Base-by-base conservation (phyloP, 2,797 vertebrate species). In the Atherinosoma microstoma region DNA sequence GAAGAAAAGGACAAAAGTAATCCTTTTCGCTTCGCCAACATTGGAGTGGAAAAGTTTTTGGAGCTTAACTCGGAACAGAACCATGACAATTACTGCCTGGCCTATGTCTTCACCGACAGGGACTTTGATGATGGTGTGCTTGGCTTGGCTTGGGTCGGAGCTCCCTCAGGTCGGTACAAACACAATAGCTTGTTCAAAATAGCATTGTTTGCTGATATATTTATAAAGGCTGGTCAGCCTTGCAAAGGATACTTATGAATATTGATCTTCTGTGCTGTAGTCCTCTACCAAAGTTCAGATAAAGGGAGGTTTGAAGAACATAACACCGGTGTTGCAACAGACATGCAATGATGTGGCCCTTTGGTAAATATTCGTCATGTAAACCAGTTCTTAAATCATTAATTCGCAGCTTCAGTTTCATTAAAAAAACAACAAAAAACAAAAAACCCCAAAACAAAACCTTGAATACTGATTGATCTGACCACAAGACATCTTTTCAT, bases 41-140 rank as follows among this genome's bases (percentile, higher is more conserved):
- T 99, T 27, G 98, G 98, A 12, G 98, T 99, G 89, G 98, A 99
- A 83, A 99, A 98, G 89, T 99, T 99, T 85, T 93, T 99, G 89
- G 97, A 99, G 80, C 94, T 99, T n/a, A 99, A 98, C 89, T 99
- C 98, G 0, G 98, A 99, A 67, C 98, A 99, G 94, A 98, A 99
- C 89, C 98, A 99, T 9, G 94, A 99, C 63, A 96, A 98, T 82
- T 99, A 98, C 89, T 99, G 98, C 88, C 94, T 99, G 82, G 98
- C 98, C 74, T 99, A 99, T 65, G 96, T 99, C 78, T 99, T 99
- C 90, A 98, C 97, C 10, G 97, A 99, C 89, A 92, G 98, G 74
- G 98, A 99, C 89, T 99, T 99, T 91, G 98, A 99, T 79, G 97
- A 98, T 64, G 98, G 98, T 0, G 98, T 99, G 13, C 95, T 99